Conservation (phyloP, 2,888 invertebrate genomes). For the Malthinus seriepunctatus region DNA sequence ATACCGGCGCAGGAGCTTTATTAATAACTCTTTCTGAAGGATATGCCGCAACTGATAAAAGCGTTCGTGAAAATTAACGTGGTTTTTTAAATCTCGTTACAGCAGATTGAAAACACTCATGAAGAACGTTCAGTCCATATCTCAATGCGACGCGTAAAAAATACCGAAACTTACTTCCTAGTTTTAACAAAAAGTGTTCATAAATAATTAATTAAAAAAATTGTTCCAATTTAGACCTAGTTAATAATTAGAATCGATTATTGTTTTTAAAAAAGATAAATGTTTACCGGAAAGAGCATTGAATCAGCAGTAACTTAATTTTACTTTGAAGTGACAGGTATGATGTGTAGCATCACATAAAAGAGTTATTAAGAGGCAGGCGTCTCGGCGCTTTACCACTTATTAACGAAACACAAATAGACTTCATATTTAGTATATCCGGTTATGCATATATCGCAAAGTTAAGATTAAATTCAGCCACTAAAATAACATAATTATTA, state of each 20-base stretch:
- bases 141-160: no score
- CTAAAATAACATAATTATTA: background rate
- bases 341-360: conserved; percentile 36
- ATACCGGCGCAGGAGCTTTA: no score
- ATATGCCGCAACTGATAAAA: no score
- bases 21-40: no score
- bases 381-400: conserved; percentile 37
- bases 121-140: no score
- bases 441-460: conserved; percentile 16
- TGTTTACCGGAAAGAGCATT: conserved; percentile 19
- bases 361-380: conserved; percentile 38
- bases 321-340: conserved; percentile 33
- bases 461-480: background rate
- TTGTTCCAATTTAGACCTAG: background rate
- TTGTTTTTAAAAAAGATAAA: conserved; percentile 17
- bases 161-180: no score
- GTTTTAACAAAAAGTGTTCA: background rate
- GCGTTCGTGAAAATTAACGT: no score
- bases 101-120: no score
- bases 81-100: no score
- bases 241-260: conserved; percentile 20
- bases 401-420: conserved; percentile 39
- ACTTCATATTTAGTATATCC: conserved; percentile 38
- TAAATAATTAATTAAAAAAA: conserved; percentile 3
- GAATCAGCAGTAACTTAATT: conserved; percentile 21